These are phyloP conservation scores for Lepidurus couesii DNA, from an alignment of 1,140 invertebrate species.

Conservation along the genomic window DNA sequence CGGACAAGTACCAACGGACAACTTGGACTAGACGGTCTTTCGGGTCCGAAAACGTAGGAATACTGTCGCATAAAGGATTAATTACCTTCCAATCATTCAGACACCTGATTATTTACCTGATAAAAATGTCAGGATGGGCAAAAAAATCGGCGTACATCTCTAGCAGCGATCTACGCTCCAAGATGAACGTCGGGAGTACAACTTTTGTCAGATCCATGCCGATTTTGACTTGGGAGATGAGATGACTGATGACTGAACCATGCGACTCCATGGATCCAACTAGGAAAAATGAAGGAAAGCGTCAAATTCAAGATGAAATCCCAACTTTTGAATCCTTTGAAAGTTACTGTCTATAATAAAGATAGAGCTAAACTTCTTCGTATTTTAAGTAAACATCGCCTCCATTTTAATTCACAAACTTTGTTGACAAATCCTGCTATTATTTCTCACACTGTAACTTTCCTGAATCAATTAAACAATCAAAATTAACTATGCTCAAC, in stretches of 20 bases:
- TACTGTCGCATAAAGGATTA: neutral
- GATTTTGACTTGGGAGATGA: constrained; percentile 93
- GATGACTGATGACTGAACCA: constrained; percentile 87
- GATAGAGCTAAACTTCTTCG: no score
- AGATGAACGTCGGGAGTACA: constrained; percentile 90
- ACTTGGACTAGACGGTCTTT: constrained; percentile 88
- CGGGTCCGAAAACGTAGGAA: constrained; percentile 57
- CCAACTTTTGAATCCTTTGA: neutral
- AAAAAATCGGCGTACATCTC: constrained; percentile 99
- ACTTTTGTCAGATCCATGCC: constrained; percentile 99
- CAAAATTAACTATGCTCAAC: no score
- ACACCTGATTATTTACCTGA: constrained; percentile 60
- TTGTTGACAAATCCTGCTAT: no score
- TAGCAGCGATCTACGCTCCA: constrained; percentile 87
- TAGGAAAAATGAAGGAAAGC: constrained; percentile 37
- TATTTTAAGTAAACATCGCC: no score
- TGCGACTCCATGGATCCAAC: constrained; percentile 82
- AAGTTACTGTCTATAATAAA: constrained; percentile 66
- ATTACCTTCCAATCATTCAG: neutral
- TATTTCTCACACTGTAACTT: no score
- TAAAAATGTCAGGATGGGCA: constrained; percentile 92
- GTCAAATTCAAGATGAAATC: neutral
- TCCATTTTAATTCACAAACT: no score
- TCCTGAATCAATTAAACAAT: no score
- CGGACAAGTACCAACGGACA: constrained; percentile 90